Evolutionary conservation across 2,888 invertebrate genomes (phyloP).

Genomic region (Orchesella flavescens): DNA sequence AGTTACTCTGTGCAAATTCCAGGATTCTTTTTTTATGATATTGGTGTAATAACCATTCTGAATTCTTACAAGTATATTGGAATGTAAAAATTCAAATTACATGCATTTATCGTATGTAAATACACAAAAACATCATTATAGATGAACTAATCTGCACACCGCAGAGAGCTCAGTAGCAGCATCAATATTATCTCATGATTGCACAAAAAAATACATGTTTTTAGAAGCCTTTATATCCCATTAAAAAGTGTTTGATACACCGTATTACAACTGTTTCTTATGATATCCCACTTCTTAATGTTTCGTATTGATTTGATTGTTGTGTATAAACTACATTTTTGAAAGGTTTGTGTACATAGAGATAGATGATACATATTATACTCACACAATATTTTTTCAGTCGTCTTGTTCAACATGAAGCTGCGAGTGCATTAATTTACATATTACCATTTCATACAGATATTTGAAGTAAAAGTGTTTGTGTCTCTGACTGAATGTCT

Average conservation of each 20-base stretch:
- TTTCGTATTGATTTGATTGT: slow-evolving; percentile 3
- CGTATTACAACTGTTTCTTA: slow-evolving; percentile 18
- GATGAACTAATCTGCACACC: slow-evolving; percentile 8
- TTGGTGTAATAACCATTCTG: neutral
- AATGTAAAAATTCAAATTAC: neutral
- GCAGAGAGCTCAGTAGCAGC: neutral
- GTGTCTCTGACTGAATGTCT: too few species aligned
- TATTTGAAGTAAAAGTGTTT: neutral
- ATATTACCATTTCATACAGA: slow-evolving; percentile 20
- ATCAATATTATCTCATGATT: slow-evolving; percentile 5
- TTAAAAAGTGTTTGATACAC: slow-evolving; percentile 34
- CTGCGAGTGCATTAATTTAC: slow-evolving; percentile 27
- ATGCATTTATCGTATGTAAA: slow-evolving; percentile 2
- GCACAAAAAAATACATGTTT: slow-evolving; percentile 25
- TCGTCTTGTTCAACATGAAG: neutral
- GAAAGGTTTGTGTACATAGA: neutral
- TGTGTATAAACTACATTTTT: neutral
- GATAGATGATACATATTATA: too few species aligned
- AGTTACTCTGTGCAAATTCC: neutral
- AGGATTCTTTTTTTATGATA: neutral
- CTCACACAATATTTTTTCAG: slow-evolving; percentile 9
- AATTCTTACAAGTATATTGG: slow-evolving; percentile 1
- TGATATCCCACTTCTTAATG: slow-evolving; percentile 2
- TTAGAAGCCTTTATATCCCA: slow-evolving; percentile 19
- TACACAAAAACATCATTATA: slow-evolving; percentile 24